A percentile compares a stretch with the other conserved stretches of the same genome.
Evolutionary conservation across 2,113 vertebrate genomes (phyloP).

Genomic region (Sylvilagus bachmani): DNA sequence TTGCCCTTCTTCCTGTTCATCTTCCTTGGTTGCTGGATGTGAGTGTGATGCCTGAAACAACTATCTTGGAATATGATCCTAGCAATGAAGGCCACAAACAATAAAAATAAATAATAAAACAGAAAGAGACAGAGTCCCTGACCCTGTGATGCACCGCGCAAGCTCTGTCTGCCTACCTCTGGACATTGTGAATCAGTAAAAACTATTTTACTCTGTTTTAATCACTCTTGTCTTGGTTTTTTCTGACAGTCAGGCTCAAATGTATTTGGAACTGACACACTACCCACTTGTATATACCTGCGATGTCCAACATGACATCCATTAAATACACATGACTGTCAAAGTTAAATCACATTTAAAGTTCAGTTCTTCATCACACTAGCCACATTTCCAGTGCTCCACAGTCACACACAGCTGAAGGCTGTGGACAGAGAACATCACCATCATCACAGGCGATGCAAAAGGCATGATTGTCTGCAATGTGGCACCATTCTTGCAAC

Average conservation of each 20-base stretch:
- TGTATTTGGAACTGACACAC: background rate
- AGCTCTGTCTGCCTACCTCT: background rate
- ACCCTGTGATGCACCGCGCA: background rate
- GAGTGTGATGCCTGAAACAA: background rate
- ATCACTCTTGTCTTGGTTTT: background rate
- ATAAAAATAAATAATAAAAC: background rate
- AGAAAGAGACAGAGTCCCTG: background rate
- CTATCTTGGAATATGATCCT: background rate
- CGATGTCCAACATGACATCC: background rate
- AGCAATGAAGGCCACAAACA: slow-evolving; percentile 5
- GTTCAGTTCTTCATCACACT: background rate
- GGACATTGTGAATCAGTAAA: background rate
- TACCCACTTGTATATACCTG: background rate
- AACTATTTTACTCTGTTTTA: background rate
- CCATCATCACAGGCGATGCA: background rate
- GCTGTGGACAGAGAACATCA: background rate
- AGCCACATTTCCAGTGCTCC: background rate
- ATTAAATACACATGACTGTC: background rate
- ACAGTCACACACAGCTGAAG: background rate
- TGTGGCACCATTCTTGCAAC: background rate
- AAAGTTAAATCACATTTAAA: background rate
- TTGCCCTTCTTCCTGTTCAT: background rate
- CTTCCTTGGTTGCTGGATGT: background rate
- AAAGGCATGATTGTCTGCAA: too few relatives aligned
- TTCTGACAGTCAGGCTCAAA: background rate